These are phyloP conservation scores for Syritta pipiens DNA, from an alignment of 2,888 invertebrate genomes.

Conservation along the genomic window DNA sequence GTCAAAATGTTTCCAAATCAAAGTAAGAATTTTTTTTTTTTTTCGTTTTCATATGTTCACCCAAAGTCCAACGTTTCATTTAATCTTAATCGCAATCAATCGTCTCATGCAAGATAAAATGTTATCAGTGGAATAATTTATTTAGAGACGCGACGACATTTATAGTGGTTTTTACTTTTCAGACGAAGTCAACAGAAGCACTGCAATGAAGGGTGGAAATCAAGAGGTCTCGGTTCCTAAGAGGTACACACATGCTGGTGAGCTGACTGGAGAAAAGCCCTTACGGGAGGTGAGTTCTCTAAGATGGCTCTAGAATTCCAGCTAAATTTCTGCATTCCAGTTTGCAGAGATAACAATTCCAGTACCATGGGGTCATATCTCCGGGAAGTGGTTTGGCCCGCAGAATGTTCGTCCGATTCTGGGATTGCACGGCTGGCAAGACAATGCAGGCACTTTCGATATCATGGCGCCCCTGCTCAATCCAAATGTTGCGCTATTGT, in stretches of 20 bases:
- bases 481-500: slow-evolving; percentile 81
- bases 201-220: slow-evolving; percentile 4
- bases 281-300: slow-evolving; percentile 73
- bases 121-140: neutral
- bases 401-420: slow-evolving; percentile 83
- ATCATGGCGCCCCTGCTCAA: slow-evolving; percentile 83
- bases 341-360: slow-evolving; percentile 85
- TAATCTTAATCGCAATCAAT: slow-evolving; percentile 4
- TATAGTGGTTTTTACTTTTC: slow-evolving; percentile 11
- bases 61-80: slow-evolving; percentile 2
- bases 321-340: slow-evolving; percentile 70
- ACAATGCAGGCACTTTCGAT: slow-evolving; percentile 89
- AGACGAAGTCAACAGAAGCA: neutral
- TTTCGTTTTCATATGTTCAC: neutral
- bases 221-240: slow-evolving; percentile 34
- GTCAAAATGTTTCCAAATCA: neutral
- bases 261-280: slow-evolving; percentile 75
- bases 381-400: slow-evolving; percentile 86
- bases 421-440: slow-evolving; percentile 89
- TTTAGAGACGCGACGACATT: neutral
- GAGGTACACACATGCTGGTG: slow-evolving; percentile 76
- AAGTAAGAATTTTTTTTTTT: neutral
- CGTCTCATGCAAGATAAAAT: neutral
- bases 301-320: neutral
- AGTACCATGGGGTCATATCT: slow-evolving; percentile 85